Evolutionary conservation across 2,888 invertebrate genomes (phyloP).

Genomic region (Eumacrocentrus americanus): DNA sequence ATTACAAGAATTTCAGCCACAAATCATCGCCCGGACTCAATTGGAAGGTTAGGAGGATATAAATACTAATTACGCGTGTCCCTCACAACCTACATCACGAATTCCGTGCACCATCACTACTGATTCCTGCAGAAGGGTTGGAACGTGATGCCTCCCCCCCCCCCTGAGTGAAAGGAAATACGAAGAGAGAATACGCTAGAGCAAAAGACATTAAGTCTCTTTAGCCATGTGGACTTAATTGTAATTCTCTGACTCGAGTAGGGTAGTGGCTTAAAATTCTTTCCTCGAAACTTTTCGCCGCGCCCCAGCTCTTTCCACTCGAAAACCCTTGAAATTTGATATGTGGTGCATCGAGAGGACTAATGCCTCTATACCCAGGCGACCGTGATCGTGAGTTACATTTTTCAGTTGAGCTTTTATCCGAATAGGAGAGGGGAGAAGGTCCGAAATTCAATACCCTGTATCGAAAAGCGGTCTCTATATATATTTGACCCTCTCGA

Average conservation of each 20-base stretch:
- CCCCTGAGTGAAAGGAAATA: not conserved
- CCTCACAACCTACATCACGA: slow-evolving; percentile 35
- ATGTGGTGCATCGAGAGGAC: slow-evolving; percentile 27
- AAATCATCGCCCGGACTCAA: slow-evolving; percentile 44
- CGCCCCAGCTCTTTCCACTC: not conserved
- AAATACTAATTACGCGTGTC: slow-evolving; percentile 55
- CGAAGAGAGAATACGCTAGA: not conserved
- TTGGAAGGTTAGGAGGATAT: slow-evolving; percentile 28
- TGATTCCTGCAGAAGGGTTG: not conserved
- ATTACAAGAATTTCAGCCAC: slow-evolving; percentile 48
- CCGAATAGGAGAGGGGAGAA: slow-evolving; percentile 26
- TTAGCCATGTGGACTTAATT: slow-evolving; percentile 6
- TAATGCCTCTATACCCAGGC: slow-evolving; percentile 22
- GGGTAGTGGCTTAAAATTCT: slow-evolving; percentile 29
- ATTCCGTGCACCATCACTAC: not conserved
- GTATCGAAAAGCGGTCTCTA: slow-evolving; percentile 23
- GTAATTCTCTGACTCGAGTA: not conserved
- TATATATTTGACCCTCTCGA: slow-evolving; percentile 20
- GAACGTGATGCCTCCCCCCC: not conserved
- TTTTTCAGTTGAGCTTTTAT: slow-evolving; percentile 36
- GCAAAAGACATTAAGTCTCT: not conserved
- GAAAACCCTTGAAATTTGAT: slow-evolving; percentile 33
- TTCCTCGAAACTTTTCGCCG: slow-evolving; percentile 18
- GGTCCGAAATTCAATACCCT: slow-evolving; percentile 28
- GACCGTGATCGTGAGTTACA: slow-evolving; percentile 31